Percentiles rank a stretch among this genome's conserved stretches.
Evolutionary conservation across 2,113 vertebrate genomes (phyloP).

Genomic region (Oreocharis arfaki): DNA sequence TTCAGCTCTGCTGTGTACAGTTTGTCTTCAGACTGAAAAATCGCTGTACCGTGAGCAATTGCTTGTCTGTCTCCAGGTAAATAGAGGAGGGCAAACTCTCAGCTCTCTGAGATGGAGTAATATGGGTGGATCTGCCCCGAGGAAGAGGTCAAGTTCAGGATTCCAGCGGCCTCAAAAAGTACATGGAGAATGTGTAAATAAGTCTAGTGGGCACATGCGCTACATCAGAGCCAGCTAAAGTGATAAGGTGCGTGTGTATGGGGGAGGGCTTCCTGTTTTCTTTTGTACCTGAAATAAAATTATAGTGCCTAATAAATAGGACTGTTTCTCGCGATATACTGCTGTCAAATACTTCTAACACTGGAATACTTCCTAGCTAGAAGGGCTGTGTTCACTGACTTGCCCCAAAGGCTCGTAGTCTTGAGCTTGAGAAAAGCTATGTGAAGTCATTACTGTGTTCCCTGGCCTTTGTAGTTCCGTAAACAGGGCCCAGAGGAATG

Average conservation of each 20-base stretch:
- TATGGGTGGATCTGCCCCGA: background rate
- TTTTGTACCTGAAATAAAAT: background rate
- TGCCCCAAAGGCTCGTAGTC: background rate
- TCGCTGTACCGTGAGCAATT: fast-evolving
- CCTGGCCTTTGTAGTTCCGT: background rate
- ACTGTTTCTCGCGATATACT: fast-evolving
- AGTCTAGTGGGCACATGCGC: background rate
- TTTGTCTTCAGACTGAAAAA: background rate
- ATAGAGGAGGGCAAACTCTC: background rate
- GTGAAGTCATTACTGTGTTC: background rate
- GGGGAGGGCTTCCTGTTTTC: background rate
- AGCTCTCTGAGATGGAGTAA: background rate
- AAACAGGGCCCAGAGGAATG: background rate
- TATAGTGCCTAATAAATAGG: background rate
- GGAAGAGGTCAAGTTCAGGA: background rate
- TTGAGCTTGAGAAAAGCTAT: background rate
- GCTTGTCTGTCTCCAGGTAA: background rate
- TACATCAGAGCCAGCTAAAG: background rate
- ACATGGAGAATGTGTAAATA: background rate
- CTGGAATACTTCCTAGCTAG: background rate
- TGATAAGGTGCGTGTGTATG: background rate
- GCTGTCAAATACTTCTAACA: background rate
- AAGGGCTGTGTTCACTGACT: background rate
- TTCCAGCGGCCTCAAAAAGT: background rate
- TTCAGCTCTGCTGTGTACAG: background rate